Evolutionary conservation across 2,888 invertebrate species (phyloP).

Genomic region (Dorcus parallelipipedus): DNA sequence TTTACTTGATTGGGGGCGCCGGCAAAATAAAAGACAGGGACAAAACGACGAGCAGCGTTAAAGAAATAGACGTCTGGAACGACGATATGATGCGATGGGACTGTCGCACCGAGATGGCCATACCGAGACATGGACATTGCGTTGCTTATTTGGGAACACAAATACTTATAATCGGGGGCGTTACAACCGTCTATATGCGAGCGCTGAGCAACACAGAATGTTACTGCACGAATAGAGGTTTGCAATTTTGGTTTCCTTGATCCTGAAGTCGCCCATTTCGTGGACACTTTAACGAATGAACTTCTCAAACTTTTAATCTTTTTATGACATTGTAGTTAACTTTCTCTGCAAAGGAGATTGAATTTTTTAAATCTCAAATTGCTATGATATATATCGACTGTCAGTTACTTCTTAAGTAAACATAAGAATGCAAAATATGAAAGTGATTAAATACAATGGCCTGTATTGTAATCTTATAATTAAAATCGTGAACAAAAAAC

Average conservation of each 20-base stretch:
- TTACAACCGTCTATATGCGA: slow-evolving; percentile 62
- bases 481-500: too few relatives aligned
- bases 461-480: not conserved
- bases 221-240: slow-evolving; percentile 58
- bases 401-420: too few relatives aligned
- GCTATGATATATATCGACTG: not conserved
- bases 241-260: slow-evolving; percentile 1
- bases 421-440: too few relatives aligned
- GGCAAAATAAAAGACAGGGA: slow-evolving; percentile 55
- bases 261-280: not conserved
- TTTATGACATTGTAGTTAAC: too few relatives aligned
- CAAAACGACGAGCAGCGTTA: slow-evolving; percentile 57
- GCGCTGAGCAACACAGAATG: slow-evolving; percentile 66
- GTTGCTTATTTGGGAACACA: slow-evolving; percentile 63
- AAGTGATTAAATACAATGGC: too few relatives aligned
- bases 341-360: too few relatives aligned
- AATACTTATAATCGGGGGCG: slow-evolving; percentile 63
- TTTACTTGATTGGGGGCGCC: slow-evolving; percentile 68
- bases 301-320: too few relatives aligned
- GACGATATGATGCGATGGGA: slow-evolving; percentile 56
- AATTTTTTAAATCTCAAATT: not conserved
- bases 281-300: not conserved
- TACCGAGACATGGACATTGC: slow-evolving; percentile 64
- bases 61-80: slow-evolving; percentile 61
- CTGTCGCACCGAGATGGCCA: slow-evolving; percentile 58